Evolutionary conservation across 2,888 invertebrate species (phyloP), one percentile per base, ranked within the genome.

Genomic region (Nymphalis urticae): DNA sequence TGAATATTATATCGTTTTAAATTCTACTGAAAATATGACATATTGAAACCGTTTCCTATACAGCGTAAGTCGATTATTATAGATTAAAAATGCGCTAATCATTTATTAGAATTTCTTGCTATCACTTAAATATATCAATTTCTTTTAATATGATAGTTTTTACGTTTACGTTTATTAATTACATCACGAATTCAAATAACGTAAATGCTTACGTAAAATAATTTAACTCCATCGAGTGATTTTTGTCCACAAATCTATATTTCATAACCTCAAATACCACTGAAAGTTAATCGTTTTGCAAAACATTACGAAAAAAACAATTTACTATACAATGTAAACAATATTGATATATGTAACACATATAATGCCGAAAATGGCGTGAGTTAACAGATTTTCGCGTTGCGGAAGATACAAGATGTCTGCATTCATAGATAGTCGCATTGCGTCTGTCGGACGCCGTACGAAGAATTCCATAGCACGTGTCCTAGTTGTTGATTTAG

Each of bases 371-470:
- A 63, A 68, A 62, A 62, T 36, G 58, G 58, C 56, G 56, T 68
- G 68, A 68, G 63, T 71, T 67, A 72, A 74, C 73, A 72, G 66
- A 72, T 74, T 72, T 72, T 65, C 70, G 64, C 70, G 68, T 63
- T 74, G 74, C 74, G 72, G 73, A 73, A 74, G 74, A 70, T 68
- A 74, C 65, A 71, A 73, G 74, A 73, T 70, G 72, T 72, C 71
- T 72, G 72, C 70, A 71, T 70, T 70, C 62, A 47, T 69, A 64
- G 70, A 66, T 66, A 72, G 74, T 72, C 74, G 74, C 74, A 74
- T 48, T 73, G 72, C 73, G 72, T 74, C 73, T 70, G 72, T 73
- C 67, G 69, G 71, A 63, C 72, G 60, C 48, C 53, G 47, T 42
- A 61, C 61, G 66, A 53, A 61, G 27, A 27, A 48, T 66, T 53